phyloP scores from a whole-genome alignment of 2,888 invertebrate species.

The Strigamia transsilvanica region DNA sequence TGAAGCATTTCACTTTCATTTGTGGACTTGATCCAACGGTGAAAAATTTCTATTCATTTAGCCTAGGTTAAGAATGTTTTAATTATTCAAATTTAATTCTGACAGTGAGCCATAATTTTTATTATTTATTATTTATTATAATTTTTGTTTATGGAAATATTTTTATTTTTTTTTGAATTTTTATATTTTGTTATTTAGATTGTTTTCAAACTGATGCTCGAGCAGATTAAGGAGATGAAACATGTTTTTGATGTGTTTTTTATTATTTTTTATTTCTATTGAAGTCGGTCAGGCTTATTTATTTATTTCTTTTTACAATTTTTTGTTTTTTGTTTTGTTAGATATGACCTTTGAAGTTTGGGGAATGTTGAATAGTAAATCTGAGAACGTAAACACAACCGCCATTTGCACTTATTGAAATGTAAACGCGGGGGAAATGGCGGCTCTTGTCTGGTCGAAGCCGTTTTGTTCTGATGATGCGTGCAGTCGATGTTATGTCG shows the following conservation, averaged over 20 bases:
- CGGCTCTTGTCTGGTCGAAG: not conserved
- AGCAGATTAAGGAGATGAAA: not conserved
- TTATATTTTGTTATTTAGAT: slow-evolving; percentile 16
- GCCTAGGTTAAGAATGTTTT: not conserved
- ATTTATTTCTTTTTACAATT: slow-evolving; percentile 3
- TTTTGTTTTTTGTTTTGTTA: not conserved
- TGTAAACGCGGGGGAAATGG: slow-evolving; percentile 26
- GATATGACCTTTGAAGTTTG: not conserved
- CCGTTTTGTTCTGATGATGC: slow-evolving; percentile 17
- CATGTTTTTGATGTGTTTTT: not conserved
- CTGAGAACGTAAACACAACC: slow-evolving; percentile 4
- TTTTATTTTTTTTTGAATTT: too few relatives aligned
- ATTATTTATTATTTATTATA: too few relatives aligned
- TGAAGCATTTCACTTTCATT: slow-evolving; percentile 34
- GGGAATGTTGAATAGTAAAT: slow-evolving; percentile 10
- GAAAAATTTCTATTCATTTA: not conserved
- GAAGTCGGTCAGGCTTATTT: not conserved
- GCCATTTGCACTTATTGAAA: slow-evolving; percentile 30
- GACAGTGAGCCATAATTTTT: not conserved
- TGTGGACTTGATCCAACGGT: slow-evolving; percentile 10
- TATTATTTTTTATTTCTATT: not conserved
- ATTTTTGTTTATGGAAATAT: too few relatives aligned
- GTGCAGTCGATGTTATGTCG: slow-evolving; percentile 30
- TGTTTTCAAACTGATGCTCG: not conserved
- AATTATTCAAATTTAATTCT: not conserved